Evolutionary conservation across 2,888 invertebrate species (phyloP).

Genomic region (Folsomia candida): DNA sequence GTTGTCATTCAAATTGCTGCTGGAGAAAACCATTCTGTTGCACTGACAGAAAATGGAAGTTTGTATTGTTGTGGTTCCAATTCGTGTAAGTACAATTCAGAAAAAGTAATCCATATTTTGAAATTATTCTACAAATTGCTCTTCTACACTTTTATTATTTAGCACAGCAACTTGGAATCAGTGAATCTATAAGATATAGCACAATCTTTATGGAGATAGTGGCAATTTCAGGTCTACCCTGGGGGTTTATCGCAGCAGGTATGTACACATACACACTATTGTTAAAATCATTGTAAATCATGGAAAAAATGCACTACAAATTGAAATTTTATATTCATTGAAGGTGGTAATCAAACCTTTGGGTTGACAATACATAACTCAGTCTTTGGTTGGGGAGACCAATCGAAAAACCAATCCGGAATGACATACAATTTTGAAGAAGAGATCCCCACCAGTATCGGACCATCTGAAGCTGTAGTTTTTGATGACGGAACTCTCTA

Average conservation of each 20-base stretch:
- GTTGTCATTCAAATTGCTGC: conserved; percentile 73
- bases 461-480: too few species aligned
- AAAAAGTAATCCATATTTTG: neutral
- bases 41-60: conserved; percentile 71
- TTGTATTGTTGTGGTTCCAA: conserved; percentile 90
- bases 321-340: neutral
- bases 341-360: conserved; percentile 15
- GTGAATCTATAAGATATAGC: too few species aligned
- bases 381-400: conserved; percentile 85
- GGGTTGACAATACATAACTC: conserved; percentile 64
- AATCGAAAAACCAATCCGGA: conserved; percentile 76
- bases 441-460: too few species aligned
- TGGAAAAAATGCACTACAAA: neutral
- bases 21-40: conserved; percentile 78
- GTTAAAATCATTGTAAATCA: neutral
- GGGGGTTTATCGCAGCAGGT: neutral
- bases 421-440: conserved; percentile 68
- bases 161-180: too few species aligned
- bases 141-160: too few species aligned
- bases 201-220: too few species aligned
- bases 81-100: conserved; percentile 59
- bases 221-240: neutral
- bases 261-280: neutral
- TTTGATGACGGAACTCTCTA: too few species aligned
- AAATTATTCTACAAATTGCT: too few species aligned